These are phyloP conservation scores for Galerucella nymphaeae DNA, from an alignment of 2,888 invertebrate genomes.

Conservation along the genomic window DNA sequence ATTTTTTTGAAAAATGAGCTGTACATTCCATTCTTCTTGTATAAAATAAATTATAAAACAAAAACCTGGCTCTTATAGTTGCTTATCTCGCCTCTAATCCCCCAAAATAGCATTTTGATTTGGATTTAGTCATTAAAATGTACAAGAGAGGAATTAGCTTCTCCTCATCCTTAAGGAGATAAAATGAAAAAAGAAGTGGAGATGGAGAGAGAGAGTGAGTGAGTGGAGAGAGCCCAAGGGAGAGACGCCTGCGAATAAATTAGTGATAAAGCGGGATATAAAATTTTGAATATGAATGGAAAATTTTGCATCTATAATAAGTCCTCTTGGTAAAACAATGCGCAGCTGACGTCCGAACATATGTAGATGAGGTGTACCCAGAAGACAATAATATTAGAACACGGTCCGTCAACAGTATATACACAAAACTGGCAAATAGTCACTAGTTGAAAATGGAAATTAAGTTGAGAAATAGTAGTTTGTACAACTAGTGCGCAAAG, in stretches of 20 bases:
- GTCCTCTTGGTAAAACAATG: constrained; percentile 69
- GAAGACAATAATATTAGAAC: not conserved
- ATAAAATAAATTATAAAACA: constrained; percentile 5
- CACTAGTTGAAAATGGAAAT: no score
- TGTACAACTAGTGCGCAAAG: no score
- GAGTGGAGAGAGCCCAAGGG: constrained; percentile 55
- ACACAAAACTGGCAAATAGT: no score
- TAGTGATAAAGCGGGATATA: constrained; percentile 83
- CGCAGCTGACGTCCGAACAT: constrained; percentile 64
- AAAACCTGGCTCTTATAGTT: constrained; percentile 15
- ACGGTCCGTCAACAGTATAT: no score
- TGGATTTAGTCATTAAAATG: constrained; percentile 59
- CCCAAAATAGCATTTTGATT: constrained; percentile 57
- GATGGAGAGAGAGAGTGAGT: constrained; percentile 39
- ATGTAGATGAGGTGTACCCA: constrained; percentile 67
- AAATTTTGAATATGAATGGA: constrained; percentile 92
- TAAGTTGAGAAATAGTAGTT: no score
- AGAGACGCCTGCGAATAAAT: constrained; percentile 76
- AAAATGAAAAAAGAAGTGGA: constrained; percentile 54
- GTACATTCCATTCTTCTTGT: no score
- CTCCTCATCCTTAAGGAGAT: constrained; percentile 54
- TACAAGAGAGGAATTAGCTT: constrained; percentile 57
- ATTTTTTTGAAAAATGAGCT: no score
- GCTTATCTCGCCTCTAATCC: constrained; percentile 39
- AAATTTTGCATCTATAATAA: constrained; percentile 89